Evolutionary conservation across 2,888 invertebrate species (phyloP), one percentile per base, ranked within the genome.

Genomic region (Conomelus anceps): DNA sequence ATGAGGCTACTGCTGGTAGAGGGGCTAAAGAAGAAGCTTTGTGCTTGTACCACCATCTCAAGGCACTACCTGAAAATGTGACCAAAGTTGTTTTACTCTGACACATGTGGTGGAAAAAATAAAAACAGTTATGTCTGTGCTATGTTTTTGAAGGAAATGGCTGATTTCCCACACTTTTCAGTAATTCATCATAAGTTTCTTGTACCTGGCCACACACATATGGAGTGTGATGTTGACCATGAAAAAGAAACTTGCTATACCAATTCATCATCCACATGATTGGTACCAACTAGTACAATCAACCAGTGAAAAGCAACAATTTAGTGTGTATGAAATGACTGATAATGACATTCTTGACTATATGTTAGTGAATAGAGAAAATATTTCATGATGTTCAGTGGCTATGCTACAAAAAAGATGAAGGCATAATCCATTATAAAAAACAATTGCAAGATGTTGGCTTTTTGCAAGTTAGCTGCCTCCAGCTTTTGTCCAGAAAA

Each of bases 11-110:
- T 63, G 91, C 89, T 22, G 91, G 87, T 26, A 89, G 92, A 89
- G 92, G 91, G 85, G 91, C 91, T 3, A 92, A 92, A 89, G 90
- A 92, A 88, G 91, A 92, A 86, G 92, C 91, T 41, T 91, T 91
- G 89, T 91, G 91, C 90, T 87, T 92, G 88, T 91, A 90, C 89
- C 86, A 91, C 86, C 91, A 91, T 85, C 22, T 9, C 7, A 84
- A 22, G 7, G 22, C 7, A 6, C n/a, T 84, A 22, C 22, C 84
- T 9, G 20, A 84, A 84, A 84, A 84, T 84, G 84, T 84, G 20
- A 84, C n/a, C n/a, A 20, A 84, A 20, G 89, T 91, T 23, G 89
- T 89, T 90, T 22, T 90, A 91, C 26, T 91, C 91, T 22, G 91
- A 91, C 84, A 90, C 91, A 34, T 92, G 91, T 90, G 90, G 90